Conservation (phyloP, 2,113 vertebrate species). For the Erpornis zantholeuca region DNA sequence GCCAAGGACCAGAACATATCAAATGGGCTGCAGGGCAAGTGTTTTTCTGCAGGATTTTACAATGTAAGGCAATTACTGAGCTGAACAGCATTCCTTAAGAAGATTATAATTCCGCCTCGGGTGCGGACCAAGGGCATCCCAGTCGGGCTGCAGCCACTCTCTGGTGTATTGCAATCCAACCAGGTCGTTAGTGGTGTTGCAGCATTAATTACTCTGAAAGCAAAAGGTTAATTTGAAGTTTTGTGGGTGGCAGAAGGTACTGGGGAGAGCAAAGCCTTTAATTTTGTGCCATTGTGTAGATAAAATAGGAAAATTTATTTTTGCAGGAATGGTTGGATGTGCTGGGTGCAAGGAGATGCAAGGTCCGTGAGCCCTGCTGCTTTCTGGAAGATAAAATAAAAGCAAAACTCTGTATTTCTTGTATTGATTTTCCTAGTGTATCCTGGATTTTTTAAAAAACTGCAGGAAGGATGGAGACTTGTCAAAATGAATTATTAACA, state of each 20-base stretch:
- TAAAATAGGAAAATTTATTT: background rate
- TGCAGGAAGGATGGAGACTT: background rate
- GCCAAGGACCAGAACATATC: background rate
- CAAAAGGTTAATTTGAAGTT: conserved; percentile 12
- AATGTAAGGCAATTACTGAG: background rate
- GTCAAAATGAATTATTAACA: background rate
- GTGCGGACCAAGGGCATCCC: background rate
- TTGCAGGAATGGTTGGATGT: background rate
- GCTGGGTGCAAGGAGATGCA: background rate
- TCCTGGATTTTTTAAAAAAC: background rate
- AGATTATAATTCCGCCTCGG: background rate
- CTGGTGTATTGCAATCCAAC: background rate
- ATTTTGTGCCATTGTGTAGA: background rate
- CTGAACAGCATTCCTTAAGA: background rate
- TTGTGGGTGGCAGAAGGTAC: background rate
- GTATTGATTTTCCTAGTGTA: background rate
- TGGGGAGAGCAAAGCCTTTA: background rate
- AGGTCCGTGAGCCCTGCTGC: background rate
- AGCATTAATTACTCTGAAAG: background rate
- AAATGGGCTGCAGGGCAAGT: background rate
- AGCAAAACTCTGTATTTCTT: background rate
- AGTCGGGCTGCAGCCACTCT: accelerated
- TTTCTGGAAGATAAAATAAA: background rate
- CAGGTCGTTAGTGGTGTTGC: background rate
- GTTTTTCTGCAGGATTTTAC: background rate